phyloP scores from a whole-genome alignment of 2,113 vertebrate genomes.

The Girardinichthys multiradiatus region DNA sequence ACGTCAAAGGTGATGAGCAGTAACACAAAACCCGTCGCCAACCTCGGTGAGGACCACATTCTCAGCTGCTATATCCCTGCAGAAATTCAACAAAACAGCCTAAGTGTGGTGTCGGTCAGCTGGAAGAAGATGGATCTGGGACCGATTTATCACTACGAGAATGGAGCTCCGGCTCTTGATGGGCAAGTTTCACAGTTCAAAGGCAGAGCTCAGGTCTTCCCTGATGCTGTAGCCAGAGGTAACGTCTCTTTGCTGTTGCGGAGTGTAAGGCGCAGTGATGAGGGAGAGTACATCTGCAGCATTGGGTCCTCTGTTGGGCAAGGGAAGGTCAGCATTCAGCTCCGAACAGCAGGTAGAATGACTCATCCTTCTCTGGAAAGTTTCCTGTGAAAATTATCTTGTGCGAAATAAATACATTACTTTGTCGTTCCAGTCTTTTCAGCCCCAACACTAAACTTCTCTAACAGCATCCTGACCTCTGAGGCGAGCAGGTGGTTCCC shows the following conservation, averaged over 20 bases:
- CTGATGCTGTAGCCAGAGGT: conserved; percentile 7
- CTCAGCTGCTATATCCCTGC: conserved; percentile 61
- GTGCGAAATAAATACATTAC: not conserved
- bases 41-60: conserved; percentile 44
- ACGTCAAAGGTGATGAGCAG: conserved; percentile 5
- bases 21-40: conserved; percentile 42
- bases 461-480: conserved; percentile 8
- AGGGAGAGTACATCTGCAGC: conserved; percentile 64
- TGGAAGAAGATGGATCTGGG: conserved; percentile 50
- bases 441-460: conserved; percentile 31
- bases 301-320: conserved; percentile 18
- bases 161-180: not conserved
- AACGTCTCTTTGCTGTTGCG: conserved; percentile 68
- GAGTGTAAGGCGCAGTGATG: conserved; percentile 21
- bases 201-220: conserved; percentile 51
- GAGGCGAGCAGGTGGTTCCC: conserved; percentile 56
- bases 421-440: conserved; percentile 52
- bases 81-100: rapidly evolving
- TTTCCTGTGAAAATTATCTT: no score
- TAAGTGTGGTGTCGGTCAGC: conserved; percentile 27
- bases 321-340: conserved; percentile 45
- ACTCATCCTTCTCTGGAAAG: conserved; percentile 18
- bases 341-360: conserved; percentile 58
- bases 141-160: conserved; percentile 40
- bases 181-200: conserved; percentile 48